A percentile compares a stretch with the other conserved stretches of the same genome.
phyloP scores from a whole-genome alignment of 2,113 vertebrate species.

The Diglossa brunneiventris region DNA sequence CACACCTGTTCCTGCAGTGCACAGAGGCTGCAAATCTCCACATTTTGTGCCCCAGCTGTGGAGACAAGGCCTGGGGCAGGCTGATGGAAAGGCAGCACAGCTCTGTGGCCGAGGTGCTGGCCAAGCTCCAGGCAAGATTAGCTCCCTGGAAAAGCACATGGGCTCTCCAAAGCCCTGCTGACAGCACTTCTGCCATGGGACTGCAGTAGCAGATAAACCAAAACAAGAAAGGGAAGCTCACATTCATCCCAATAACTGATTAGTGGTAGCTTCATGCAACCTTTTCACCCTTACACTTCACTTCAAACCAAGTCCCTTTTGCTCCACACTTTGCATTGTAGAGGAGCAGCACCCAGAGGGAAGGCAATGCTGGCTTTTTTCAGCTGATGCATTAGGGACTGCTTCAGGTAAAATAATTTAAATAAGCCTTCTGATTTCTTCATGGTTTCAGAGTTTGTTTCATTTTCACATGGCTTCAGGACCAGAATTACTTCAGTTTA shows the following conservation, averaged over 20 bases:
- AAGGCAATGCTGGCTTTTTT: background rate
- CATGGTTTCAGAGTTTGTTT: background rate
- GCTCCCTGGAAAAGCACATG: rapidly evolving
- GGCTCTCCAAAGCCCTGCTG: background rate
- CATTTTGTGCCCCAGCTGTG: background rate
- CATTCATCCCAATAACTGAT: rapidly evolving
- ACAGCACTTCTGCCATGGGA: rapidly evolving
- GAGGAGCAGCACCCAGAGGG: background rate
- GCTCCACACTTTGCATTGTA: background rate
- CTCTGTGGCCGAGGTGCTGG: rapidly evolving
- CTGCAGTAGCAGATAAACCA: background rate
- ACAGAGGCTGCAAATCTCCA: background rate
- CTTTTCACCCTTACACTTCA: background rate
- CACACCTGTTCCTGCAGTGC: background rate
- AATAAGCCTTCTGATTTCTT: background rate
- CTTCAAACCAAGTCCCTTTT: background rate
- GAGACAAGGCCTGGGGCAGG: background rate
- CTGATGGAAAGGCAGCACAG: background rate
- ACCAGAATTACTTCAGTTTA: background rate
- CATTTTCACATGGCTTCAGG: background rate
- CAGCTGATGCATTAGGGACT: background rate
- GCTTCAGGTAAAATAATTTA: background rate
- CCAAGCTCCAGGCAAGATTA: background rate
- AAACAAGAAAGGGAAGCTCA: background rate
- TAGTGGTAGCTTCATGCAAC: background rate